Percentiles rank a stretch among this genome's conserved stretches.
phyloP scores from a whole-genome alignment of 2,888 invertebrate species.

The Drosophila mimetica region DNA sequence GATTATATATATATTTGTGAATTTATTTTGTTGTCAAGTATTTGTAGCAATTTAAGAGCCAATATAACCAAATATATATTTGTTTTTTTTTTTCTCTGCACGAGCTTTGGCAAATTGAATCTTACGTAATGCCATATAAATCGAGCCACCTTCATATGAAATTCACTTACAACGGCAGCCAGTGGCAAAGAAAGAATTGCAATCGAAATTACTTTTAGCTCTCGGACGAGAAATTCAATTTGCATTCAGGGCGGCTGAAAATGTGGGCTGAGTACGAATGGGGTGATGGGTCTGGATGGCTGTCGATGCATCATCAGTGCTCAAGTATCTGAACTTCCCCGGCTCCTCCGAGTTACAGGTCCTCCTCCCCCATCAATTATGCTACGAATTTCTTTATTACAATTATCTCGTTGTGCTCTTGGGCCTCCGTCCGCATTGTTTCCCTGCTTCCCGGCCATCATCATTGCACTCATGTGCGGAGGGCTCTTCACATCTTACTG shows the following conservation, averaged over 20 bases:
- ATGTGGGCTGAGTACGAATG: background rate
- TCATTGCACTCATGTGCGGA: constrained; percentile 12
- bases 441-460: constrained; percentile 11
- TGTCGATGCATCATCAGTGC: constrained; percentile 35
- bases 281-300: constrained; percentile 1
- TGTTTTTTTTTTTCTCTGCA: constrained; percentile 16
- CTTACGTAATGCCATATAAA: constrained; percentile 49
- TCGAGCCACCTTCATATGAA: constrained; percentile 45
- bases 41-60: background rate
- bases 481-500: constrained; percentile 17
- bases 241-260: constrained; percentile 28
- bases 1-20: background rate
- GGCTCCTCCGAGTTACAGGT: background rate
- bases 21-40: background rate
- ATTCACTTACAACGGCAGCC: constrained; percentile 58
- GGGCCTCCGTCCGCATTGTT: constrained; percentile 53
- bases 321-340: constrained; percentile 29
- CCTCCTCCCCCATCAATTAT: constrained; percentile 40
- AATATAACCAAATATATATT: background rate
- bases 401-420: constrained; percentile 67
- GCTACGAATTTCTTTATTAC: constrained; percentile 55
- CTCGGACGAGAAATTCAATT: constrained; percentile 54
- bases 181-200: constrained; percentile 35
- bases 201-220: constrained; percentile 51
- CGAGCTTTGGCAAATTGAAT: constrained; percentile 42